Evolutionary conservation across 1,140 invertebrate species (phyloP), one percentile per base, ranked within the genome.

Genomic region (Apis cerana): DNA sequence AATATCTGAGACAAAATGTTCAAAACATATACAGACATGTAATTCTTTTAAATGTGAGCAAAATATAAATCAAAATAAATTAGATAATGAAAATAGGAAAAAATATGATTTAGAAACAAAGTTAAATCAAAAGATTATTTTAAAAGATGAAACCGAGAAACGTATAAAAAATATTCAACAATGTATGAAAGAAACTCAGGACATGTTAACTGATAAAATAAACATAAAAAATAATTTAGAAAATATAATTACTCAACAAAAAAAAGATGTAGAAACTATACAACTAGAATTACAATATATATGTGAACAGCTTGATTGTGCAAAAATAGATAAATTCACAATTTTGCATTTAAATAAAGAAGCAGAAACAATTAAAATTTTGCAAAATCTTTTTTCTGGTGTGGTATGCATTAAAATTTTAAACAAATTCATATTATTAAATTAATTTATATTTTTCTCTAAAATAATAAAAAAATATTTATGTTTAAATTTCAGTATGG

Each of bases 361-460:
- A 93, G 97, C 97, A 91, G 98, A 99, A 94, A 97, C 99, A 88
- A 97, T 99, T n/a, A 98, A 99, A 92, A 97, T 97, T 91, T 97
- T 99, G 90, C 99, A 99, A 94, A 95, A 97, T 62, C 96, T 98
- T 85, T 99, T 98, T 91, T 97, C 97, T 62, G 99, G 98, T 80
- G 98, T 99, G 89, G 97, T 97, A 94, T 95, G 95, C 48, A 75
- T 82, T 56, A 21, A 71, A 43, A 43, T 76, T 67, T 69, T 12
- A 12, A 64, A 54, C 27, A 27, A 27, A 52, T 61, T 23, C 10
- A 59, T 61, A 12, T 56, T n/a, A 61, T 2, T 12, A 23, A 5
- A 23, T 11, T 61, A 23, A n/a, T 12, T 61, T 23, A 61, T 12
- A 61, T 23, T 4, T n/a, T 11, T 11, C 33, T 43, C 5, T 61